Conservation (phyloP, 2,888 invertebrate species). For the Diadromus collaris region DNA sequence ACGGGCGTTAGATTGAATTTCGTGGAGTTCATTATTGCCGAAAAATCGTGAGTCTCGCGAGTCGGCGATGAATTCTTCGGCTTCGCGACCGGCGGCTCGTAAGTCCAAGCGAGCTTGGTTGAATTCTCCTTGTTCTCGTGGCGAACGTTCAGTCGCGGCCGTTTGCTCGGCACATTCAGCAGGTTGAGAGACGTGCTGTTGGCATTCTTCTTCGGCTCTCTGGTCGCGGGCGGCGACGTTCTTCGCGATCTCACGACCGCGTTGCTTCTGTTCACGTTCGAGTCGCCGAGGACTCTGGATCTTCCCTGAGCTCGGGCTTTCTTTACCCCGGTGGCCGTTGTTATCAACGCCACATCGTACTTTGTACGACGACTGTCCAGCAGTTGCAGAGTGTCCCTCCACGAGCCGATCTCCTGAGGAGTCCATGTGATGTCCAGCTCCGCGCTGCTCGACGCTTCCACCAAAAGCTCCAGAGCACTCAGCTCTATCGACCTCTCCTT, state of each 20-base stretch:
- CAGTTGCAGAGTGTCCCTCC: slow-evolving; percentile 84
- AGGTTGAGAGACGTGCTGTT: neutral
- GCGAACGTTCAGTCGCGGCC: slow-evolving; percentile 32
- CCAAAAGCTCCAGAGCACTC: slow-evolving; percentile 81
- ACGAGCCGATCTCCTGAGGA: slow-evolving; percentile 83
- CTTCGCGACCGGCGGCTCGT: neutral
- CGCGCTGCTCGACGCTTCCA: slow-evolving; percentile 82
- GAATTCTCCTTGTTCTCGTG: slow-evolving; percentile 56
- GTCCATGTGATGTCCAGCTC: slow-evolving; percentile 85
- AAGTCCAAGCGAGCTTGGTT: slow-evolving; percentile 15
- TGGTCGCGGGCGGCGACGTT: neutral
- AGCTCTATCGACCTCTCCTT: slow-evolving; percentile 83
- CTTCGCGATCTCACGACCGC: neutral
- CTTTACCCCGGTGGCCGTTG: slow-evolving; percentile 56
- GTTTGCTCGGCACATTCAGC: slow-evolving; percentile 38
- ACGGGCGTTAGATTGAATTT: slow-evolving; percentile 65
- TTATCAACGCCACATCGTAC: slow-evolving; percentile 83
- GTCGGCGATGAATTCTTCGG: slow-evolving; percentile 1
- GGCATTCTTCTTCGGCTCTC: slow-evolving; percentile 54
- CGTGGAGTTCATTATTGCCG: slow-evolving; percentile 61
- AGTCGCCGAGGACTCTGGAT: slow-evolving; percentile 44
- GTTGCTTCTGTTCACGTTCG: slow-evolving; percentile 45
- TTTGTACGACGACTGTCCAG: slow-evolving; percentile 84
- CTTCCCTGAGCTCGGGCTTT: slow-evolving; percentile 46
- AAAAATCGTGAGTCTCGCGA: slow-evolving; percentile 60